Evolutionary conservation across 2,888 invertebrate species (phyloP).

Genomic region (Stenchaetothrips biformis): DNA sequence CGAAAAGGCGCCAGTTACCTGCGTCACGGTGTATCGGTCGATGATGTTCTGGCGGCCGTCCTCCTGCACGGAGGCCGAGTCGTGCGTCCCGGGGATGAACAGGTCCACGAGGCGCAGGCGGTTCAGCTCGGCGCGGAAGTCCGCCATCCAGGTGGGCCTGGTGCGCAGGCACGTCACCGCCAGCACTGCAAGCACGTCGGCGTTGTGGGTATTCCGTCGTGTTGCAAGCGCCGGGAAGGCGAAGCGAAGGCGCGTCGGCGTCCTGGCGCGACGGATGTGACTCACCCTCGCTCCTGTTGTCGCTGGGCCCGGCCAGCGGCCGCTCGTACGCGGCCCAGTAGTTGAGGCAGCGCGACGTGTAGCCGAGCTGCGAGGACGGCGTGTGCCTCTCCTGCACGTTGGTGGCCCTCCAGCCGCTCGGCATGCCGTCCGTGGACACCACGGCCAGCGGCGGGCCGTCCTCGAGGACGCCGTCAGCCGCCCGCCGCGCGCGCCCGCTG

Average conservation of each 20-base stretch:
- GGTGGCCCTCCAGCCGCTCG: background rate
- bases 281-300: background rate
- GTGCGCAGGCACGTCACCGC: constrained; percentile 49
- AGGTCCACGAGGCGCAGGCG: constrained; percentile 51
- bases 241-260: background rate
- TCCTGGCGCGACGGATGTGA: background rate
- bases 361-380: background rate
- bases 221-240: no score
- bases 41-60: constrained; percentile 43
- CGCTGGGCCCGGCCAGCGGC: background rate
- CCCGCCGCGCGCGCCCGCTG: background rate
- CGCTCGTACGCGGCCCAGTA: constrained; percentile 13
- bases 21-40: constrained; percentile 51
- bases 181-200: constrained; percentile 30
- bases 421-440: background rate
- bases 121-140: constrained; percentile 48
- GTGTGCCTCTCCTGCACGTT: background rate
- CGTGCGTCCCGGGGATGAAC: constrained; percentile 67
- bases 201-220: no score
- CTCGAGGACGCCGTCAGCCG: background rate
- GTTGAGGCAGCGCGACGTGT: constrained; percentile 19
- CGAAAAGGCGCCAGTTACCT: constrained; percentile 41
- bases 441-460: background rate
- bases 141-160: constrained; percentile 57
- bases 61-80: constrained; percentile 53